Base-by-base conservation (phyloP, 2,797 vertebrate species). In the Chaetodon trifasciatus region DNA sequence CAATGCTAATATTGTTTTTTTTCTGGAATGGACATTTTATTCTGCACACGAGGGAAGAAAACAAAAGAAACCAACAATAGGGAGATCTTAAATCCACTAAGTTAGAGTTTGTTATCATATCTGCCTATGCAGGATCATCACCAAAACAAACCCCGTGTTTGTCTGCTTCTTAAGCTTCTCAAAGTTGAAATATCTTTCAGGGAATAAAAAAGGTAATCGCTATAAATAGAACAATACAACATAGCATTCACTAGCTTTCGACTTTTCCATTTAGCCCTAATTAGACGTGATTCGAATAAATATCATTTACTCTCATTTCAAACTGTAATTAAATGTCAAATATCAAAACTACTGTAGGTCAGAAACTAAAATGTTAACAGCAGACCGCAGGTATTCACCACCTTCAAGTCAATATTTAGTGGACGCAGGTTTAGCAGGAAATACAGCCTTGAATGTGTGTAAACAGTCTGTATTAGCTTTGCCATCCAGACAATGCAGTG, bases 381-480 rank as follows among this genome's bases (percentile, higher is more conserved):
- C 11, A 40, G 28, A 5, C 4, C 9, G 3, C 5, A 32, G 13
- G 11, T n/a, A 63, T 52, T 68, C 6, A 37, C 2, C 17, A 16
- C 17, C 17, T 56, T 11, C 8, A 35, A 21, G 28, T 35, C 23
- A 16, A 7, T 50, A 42, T 73, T 71, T 32, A 44, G 37, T 17
- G 35, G n/a, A 69, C n/a, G 12, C 5, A 23, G 19, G 47, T 72
- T 60, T 3, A 21, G 42, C 52, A 7, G 44, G 11, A 76, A 44
- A 17, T 40, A 19, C 9, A 76, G 28, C 39, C 52, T 5, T 8
- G 11, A 40, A 39, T 46, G 37, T 61, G n/a, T 58, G 1, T 52
- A 28, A 67, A 65, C 5, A 50, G 58, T 23, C 8, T 73, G 44
- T 52, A 46, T 55, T 23, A 21, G 44, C 74, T 63, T 50, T 53